These are phyloP conservation scores for Collichthys lucidus DNA, from an alignment of 2,113 vertebrate species.

Conservation along the genomic window DNA sequence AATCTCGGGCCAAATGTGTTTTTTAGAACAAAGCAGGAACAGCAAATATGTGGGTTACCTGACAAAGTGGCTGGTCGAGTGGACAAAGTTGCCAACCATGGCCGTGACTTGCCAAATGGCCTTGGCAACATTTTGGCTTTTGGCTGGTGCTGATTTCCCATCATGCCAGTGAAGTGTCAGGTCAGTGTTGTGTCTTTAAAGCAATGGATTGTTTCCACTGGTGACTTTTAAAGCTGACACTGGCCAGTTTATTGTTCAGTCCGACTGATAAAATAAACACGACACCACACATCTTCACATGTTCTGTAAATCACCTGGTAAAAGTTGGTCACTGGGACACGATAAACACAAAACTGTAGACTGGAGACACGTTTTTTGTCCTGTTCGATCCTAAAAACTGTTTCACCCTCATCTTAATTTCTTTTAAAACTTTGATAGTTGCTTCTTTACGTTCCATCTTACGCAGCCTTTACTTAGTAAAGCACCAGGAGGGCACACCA, in stretches of 20 bases:
- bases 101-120: conserved; percentile 53
- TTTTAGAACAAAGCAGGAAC: conserved; percentile 41
- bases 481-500: not conserved
- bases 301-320: not conserved
- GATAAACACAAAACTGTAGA: not conserved
- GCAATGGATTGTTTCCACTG: conserved; percentile 30
- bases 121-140: conserved; percentile 41
- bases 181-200: conserved; percentile 37
- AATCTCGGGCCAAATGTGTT: conserved; percentile 43
- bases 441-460: not conserved
- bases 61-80: conserved; percentile 42
- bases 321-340: not conserved
- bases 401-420: not conserved
- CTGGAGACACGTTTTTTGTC: not conserved
- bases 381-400: not conserved
- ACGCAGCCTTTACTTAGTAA: not conserved
- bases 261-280: not conserved
- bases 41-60: conserved; percentile 52
- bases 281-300: not conserved
- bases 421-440: not conserved
- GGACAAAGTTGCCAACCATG: conserved; percentile 41
- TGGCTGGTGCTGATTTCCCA: conserved; percentile 45
- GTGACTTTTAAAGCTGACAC: conserved; percentile 17
- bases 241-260: not conserved
- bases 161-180: conserved; percentile 28